Conservation (phyloP, 1,140 invertebrate genomes). For the Lucilia sericata region DNA sequence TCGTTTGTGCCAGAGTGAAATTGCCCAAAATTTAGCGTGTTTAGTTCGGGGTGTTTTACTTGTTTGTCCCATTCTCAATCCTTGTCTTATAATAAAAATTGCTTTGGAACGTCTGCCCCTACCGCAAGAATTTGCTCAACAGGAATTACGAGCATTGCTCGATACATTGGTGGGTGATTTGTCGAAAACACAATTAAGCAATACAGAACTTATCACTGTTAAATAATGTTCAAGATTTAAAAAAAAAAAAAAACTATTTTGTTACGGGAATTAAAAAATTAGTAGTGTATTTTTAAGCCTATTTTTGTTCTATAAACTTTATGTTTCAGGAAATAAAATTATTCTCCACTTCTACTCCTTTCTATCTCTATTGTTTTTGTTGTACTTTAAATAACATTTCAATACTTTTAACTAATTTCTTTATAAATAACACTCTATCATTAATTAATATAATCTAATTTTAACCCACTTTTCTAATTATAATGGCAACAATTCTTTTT, state of each 20-base stretch:
- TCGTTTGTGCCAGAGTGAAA: conserved; percentile 70
- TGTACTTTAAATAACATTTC: no score
- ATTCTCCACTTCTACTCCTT: no score
- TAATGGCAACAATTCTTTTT: no score
- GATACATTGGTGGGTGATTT: conserved; percentile 59
- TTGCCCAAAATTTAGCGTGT: conserved; percentile 60
- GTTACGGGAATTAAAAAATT: not conserved
- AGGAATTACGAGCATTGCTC: conserved; percentile 58
- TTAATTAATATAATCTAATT: no score
- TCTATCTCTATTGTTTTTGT: no score
- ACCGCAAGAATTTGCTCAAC: conserved; percentile 65
- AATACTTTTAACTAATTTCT: no score
- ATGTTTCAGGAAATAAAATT: no score
- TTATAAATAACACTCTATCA: no score
- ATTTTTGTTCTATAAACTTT: not conserved
- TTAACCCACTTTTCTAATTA: no score
- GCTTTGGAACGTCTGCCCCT: conserved; percentile 63
- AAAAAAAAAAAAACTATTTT: not conserved
- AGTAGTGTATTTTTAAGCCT: conserved; percentile 5
- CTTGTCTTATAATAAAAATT: conserved; percentile 58
- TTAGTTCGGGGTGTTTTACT: conserved; percentile 61
- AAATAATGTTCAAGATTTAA: not conserved
- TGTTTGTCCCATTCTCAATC: conserved; percentile 56
- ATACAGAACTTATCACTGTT: not conserved
- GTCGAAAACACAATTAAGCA: conserved; percentile 34